Evolutionary conservation across 2,113 vertebrate species (phyloP).

Genomic region (Pygoscelis antarcticus): DNA sequence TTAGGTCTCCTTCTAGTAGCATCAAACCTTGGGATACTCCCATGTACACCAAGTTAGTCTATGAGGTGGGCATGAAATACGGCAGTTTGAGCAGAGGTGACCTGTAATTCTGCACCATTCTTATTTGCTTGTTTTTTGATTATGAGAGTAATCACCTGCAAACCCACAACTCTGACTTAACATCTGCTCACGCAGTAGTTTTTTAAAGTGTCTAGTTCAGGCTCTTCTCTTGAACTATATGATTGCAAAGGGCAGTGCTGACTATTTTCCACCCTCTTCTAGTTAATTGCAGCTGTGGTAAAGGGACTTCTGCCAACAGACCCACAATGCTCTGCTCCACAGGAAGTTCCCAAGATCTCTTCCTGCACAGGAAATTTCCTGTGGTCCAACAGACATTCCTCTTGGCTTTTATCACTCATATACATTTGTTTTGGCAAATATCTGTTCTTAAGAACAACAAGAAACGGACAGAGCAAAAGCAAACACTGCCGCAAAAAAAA

Average conservation of each 20-base stretch:
- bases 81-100: not conserved
- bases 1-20: not conserved
- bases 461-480: constrained; percentile 67
- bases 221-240: not conserved
- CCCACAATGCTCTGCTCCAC: constrained; percentile 82
- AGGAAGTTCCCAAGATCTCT: constrained; percentile 90
- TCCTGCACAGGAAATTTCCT: constrained; percentile 93
- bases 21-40: not conserved
- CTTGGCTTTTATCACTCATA: constrained; percentile 77
- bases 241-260: not conserved
- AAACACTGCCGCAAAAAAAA: constrained; percentile 4
- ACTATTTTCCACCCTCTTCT: constrained; percentile 28
- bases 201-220: not conserved
- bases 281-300: constrained; percentile 78
- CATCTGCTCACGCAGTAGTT: not conserved
- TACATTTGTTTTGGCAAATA: constrained; percentile 81
- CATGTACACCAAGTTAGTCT: not conserved
- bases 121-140: not conserved
- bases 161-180: not conserved
- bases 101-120: not conserved
- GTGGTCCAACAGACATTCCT: constrained; percentile 84
- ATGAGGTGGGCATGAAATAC: not conserved
- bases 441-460: constrained; percentile 73
- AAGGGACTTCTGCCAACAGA: constrained; percentile 77
- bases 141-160: not conserved